Percentiles rank a stretch among this genome's conserved stretches.
These are phyloP conservation scores for Cliona cf. orientalis DNA, from an alignment of 37 sponge, comb jelly and placozoan genomes.

Conservation along the genomic window DNA sequence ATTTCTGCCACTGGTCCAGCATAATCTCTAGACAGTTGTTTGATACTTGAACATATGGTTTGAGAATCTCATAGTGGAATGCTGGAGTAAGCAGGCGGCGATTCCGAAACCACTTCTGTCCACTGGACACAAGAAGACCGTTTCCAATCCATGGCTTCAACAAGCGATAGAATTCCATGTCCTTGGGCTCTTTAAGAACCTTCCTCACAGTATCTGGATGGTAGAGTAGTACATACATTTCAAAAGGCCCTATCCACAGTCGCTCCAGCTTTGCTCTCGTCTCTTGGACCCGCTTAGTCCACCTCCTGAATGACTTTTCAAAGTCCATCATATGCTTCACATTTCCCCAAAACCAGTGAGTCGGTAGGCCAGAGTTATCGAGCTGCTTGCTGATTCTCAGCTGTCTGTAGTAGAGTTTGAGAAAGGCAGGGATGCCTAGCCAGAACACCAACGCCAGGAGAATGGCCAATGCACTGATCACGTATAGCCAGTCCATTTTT, in stretches of 20 bases:
- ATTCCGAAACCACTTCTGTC: constrained; percentile 76
- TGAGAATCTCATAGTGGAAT: constrained; percentile 85
- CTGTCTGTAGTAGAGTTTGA: neutral
- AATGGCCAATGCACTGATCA: too few species aligned
- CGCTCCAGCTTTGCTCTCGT: neutral
- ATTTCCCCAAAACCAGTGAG: constrained; percentile 12
- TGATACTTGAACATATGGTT: constrained; percentile 73
- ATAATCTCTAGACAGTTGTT: constrained; percentile 51
- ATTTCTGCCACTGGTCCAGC: constrained; percentile 42
- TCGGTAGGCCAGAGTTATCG: neutral
- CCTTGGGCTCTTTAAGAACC: too few species aligned
- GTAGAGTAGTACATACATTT: neutral
- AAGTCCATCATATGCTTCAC: neutral
- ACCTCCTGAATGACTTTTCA: neutral
- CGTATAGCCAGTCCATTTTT: too few species aligned
- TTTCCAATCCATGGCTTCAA: constrained; percentile 70
- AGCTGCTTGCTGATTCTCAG: neutral
- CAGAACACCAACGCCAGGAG: too few species aligned
- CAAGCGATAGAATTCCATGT: constrained; percentile 1
- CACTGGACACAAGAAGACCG: constrained; percentile 77
- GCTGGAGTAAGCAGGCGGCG: constrained; percentile 87
- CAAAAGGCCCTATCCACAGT: constrained; percentile 24
- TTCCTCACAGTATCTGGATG: constrained; percentile 20
- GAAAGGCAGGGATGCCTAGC: neutral
- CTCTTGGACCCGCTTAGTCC: neutral